These are phyloP conservation scores for Theodoxus fluviatilis DNA, from an alignment of 2,888 invertebrate genomes.

Conservation along the genomic window DNA sequence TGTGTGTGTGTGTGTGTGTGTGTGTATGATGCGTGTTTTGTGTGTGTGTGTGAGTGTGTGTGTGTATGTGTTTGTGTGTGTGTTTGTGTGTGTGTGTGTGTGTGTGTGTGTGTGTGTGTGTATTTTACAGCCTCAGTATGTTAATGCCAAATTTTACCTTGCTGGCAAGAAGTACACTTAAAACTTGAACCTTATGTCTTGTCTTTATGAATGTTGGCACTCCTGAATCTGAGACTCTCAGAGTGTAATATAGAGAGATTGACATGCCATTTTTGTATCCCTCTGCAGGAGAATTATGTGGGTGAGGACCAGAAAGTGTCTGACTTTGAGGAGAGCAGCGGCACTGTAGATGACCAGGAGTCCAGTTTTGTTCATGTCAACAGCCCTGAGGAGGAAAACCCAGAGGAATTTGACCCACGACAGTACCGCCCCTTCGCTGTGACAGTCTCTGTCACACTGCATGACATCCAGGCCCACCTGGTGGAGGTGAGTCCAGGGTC, in stretches of 20 bases:
- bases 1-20: too few species aligned
- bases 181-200: too few species aligned
- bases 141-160: too few species aligned
- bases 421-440: slow-evolving; percentile 89
- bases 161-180: too few species aligned
- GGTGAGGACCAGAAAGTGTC: slow-evolving; percentile 94
- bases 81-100: neutral
- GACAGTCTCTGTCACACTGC: slow-evolving; percentile 88
- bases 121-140: too few species aligned
- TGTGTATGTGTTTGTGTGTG: neutral
- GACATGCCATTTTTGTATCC: slow-evolving; percentile 16
- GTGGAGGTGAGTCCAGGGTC: slow-evolving; percentile 79
- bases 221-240: too few species aligned
- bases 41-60: too few species aligned
- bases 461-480: slow-evolving; percentile 94
- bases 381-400: slow-evolving; percentile 30
- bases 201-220: too few species aligned
- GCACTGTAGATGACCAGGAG: slow-evolving; percentile 34
- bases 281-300: slow-evolving; percentile 87
- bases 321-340: slow-evolving; percentile 73
- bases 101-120: too few species aligned
- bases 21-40: too few species aligned
- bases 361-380: slow-evolving; percentile 35
- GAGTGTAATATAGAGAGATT: too few species aligned
- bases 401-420: slow-evolving; percentile 79